A percentile compares a stretch with the other conserved stretches of the same genome.
Conservation (phyloP, 92 coral and sea anemone genomes). For the Zoanthus sociatus region DNA sequence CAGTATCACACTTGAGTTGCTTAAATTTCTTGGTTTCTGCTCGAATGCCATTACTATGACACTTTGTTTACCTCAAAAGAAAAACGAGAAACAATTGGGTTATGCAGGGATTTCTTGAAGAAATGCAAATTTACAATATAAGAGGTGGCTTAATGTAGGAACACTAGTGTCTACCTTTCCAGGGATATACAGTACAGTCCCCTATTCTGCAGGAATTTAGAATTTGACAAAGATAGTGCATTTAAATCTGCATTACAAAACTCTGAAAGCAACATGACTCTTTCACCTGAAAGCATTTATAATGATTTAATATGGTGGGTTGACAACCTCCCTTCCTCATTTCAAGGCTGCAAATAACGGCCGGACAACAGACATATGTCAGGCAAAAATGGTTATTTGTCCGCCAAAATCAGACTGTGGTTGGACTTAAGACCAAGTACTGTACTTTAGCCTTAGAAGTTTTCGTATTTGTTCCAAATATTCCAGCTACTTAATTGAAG, state of each 20-base stretch:
- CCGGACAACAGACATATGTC: too few species aligned
- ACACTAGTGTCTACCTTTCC: constrained; percentile 66
- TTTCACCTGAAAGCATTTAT: constrained; percentile 31
- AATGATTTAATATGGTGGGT: constrained; percentile 62
- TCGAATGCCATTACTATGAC: constrained; percentile 33
- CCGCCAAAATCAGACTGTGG: too few species aligned
- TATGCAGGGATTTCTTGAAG: neutral
- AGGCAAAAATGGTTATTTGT: too few species aligned
- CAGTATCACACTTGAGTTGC: neutral
- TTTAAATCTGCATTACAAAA: constrained; percentile 15
- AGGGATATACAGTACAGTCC: constrained; percentile 64
- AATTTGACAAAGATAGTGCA: constrained; percentile 44
- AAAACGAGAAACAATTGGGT: neutral
- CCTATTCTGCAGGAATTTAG: constrained; percentile 51
- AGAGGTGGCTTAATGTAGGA: constrained; percentile 40
- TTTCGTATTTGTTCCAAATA: too few species aligned
- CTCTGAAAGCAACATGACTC: constrained; percentile 44
- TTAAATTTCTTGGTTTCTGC: constrained; percentile 41
- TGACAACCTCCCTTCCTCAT: constrained; percentile 4
- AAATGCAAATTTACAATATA: neutral
- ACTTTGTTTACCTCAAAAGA: constrained; percentile 18
- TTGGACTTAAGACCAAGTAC: too few species aligned
- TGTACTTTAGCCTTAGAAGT: too few species aligned
- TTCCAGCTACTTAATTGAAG: too few species aligned
- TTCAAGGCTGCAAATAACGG: too few species aligned